Base-by-base conservation (phyloP, 2,888 invertebrate species). In the Timandra comae region DNA sequence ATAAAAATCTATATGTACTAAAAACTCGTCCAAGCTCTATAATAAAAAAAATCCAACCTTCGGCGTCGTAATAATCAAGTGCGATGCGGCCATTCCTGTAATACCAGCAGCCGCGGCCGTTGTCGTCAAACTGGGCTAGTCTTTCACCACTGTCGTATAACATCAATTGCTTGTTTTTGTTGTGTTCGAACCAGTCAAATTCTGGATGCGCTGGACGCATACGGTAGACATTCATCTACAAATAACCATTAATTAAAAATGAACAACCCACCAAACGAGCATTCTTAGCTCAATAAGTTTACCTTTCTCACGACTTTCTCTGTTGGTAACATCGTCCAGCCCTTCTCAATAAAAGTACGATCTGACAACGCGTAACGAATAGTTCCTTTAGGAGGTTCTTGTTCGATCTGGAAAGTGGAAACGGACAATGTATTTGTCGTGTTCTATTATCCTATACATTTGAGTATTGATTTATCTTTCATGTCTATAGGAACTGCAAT, bases 231-330 rank as follows among this genome's bases (percentile, higher is more conserved):
- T 82, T 82, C 70, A 82, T 75, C 84, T 84, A 41, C 11, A 35
- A 27, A 35, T 9, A 34, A 2, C n/a, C n/a, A n/a, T n/a, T n/a
- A n/a, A 16, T 3, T 16, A 16, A 16, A 16, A 6, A 16, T 5
- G 6, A 16, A 16, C 3, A 16, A 16, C 3, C 6, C 6, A 16
- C 16, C 3, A 16, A 16, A 16, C 3, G 16, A 6, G 6, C 4
- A 16, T 16, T 16, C 1, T 3, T 5, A 16, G 16, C 16, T 6
- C 16, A 6, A 5, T 16, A 3, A 16, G 3, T n/a, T 51, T 60
- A 78, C 81, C 63, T 81, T 84, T 21, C 78, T 63, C 6, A 81
- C 78, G n/a, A 80, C 66, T 70, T 80, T 82, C 46, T 80, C 78
- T 1, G 76, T 80, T 8, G 82, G 81, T 22, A 82, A 41, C 70